phyloP scores from a whole-genome alignment of 2,888 invertebrate species.

The Eretmocerus hayati region DNA sequence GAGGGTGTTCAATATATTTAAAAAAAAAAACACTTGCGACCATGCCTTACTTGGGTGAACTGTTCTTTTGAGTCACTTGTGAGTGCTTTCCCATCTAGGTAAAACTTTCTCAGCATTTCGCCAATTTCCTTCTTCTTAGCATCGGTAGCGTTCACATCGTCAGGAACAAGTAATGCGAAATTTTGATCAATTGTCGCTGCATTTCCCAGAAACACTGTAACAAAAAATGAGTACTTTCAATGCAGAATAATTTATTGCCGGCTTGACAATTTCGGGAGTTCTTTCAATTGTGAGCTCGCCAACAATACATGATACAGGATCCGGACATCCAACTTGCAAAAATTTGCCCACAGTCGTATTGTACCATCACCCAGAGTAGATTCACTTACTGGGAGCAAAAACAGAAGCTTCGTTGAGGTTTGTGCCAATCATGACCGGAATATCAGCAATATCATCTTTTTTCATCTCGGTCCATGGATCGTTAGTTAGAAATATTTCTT shows the following conservation, averaged over 20 bases:
- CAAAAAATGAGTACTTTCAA: no score
- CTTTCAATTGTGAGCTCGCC: no score
- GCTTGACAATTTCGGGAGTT: no score
- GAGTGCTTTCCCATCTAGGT: conserved; percentile 35
- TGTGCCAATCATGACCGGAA: conserved; percentile 36
- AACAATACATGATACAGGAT: no score
- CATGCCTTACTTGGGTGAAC: conserved; percentile 22
- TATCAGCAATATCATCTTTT: conserved; percentile 33
- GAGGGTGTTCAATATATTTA: no score
- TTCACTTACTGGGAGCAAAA: conserved; percentile 27
- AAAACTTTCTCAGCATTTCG: conserved; percentile 32
- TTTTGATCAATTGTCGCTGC: conserved; percentile 32
- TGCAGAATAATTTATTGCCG: no score
- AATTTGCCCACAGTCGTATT: no score
- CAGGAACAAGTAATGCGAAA: conserved; percentile 29
- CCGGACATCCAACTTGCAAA: no score
- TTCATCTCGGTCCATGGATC: conserved; percentile 38
- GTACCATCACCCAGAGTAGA: no score
- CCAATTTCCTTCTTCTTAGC: conserved; percentile 25
- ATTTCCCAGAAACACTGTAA: conserved; percentile 27
- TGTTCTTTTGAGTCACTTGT: conserved; percentile 27
- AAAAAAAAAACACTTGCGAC: not conserved
- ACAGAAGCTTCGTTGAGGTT: conserved; percentile 29
- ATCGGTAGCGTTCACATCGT: conserved; percentile 35
- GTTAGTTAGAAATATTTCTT: conserved; percentile 36